Evolutionary conservation across 1,140 invertebrate genomes (phyloP).

Genomic region (Bombus fervidus): DNA sequence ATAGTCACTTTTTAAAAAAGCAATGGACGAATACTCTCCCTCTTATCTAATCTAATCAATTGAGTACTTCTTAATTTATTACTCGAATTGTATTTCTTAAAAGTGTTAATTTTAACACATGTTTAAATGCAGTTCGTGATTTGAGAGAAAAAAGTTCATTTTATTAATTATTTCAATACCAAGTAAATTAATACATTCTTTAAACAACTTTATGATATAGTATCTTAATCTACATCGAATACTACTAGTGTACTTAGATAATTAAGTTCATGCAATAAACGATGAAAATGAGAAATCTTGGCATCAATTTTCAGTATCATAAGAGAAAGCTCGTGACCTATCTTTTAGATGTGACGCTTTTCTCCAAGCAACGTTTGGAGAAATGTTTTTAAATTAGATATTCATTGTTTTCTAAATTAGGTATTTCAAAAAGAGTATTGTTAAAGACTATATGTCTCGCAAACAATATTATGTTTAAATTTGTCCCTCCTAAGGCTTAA

Average conservation of each 20-base stretch:
- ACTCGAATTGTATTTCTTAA: neutral
- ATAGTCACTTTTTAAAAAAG: neutral
- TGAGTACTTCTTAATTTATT: neutral
- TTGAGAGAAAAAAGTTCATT: neutral
- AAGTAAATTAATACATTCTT: neutral
- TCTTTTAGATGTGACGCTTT: neutral
- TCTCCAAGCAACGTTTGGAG: neutral
- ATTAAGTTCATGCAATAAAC: neutral
- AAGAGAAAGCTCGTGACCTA: too few species aligned
- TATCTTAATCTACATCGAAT: too few species aligned
- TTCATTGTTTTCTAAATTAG: neutral
- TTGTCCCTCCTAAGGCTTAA: neutral
- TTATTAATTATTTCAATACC: neutral
- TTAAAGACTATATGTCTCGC: too few species aligned
- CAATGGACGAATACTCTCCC: neutral
- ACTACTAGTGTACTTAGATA: too few species aligned
- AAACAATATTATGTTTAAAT: neutral
- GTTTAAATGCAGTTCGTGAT: neutral
- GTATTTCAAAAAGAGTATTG: neutral
- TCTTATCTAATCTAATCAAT: constrained; percentile 19
- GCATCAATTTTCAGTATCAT: too few species aligned
- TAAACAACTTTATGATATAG: neutral
- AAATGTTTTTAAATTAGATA: neutral
- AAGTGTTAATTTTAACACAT: neutral
- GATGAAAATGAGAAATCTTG: neutral